Conservation (phyloP, 2,113 vertebrate genomes). For the Larimichthys crocea region DNA sequence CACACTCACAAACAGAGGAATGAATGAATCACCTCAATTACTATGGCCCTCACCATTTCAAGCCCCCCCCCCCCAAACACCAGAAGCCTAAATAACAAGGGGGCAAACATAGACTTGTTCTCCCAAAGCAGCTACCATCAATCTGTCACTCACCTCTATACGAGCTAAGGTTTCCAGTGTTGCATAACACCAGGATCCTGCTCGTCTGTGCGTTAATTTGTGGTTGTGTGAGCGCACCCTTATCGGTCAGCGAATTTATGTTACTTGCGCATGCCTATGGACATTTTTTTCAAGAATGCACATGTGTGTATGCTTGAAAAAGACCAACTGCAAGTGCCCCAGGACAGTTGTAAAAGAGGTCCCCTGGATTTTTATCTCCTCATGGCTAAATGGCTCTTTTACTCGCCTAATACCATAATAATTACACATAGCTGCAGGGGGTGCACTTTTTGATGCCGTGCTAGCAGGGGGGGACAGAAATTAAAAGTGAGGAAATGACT, state of each 20-base stretch:
- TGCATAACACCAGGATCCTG: slow-evolving; percentile 35
- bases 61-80: slow-evolving; percentile 1
- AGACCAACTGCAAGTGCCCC: slow-evolving; percentile 21
- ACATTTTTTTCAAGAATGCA: slow-evolving; percentile 10
- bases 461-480: slow-evolving; percentile 69
- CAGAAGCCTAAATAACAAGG: slow-evolving; percentile 52
- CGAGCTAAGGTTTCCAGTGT: slow-evolving; percentile 55
- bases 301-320: background rate
- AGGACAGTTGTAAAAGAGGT: slow-evolving; percentile 31
- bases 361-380: slow-evolving; percentile 76
- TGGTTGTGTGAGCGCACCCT: background rate
- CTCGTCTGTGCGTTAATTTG: background rate
- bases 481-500: slow-evolving; percentile 83
- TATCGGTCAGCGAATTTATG: background rate
- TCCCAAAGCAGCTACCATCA: slow-evolving; percentile 40
- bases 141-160: slow-evolving; percentile 51
- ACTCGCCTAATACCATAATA: slow-evolving; percentile 84
- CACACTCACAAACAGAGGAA: slow-evolving; percentile 30
- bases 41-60: slow-evolving; percentile 48
- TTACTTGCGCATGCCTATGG: background rate
- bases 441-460: slow-evolving; percentile 69
- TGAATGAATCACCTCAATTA: slow-evolving; percentile 72
- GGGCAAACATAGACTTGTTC: slow-evolving; percentile 49
- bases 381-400: slow-evolving; percentile 75
- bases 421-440: slow-evolving; percentile 83